Evolutionary conservation across 2,797 vertebrate genomes (phyloP).

Genomic region (Hybognathus amarus): DNA sequence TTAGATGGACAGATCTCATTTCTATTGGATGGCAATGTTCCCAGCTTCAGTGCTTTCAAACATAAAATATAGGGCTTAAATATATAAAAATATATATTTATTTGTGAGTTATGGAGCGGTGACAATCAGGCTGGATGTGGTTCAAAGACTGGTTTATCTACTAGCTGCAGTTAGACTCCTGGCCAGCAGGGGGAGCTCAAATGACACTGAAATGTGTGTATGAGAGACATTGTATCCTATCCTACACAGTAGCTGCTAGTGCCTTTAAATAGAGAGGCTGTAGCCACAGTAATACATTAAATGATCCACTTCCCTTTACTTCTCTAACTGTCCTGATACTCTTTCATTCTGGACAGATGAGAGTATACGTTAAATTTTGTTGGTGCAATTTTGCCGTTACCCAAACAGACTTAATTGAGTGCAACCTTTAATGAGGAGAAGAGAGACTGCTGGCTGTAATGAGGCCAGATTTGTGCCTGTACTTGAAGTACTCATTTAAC

Average conservation of each 20-base stretch:
- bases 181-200: conserved; percentile 76
- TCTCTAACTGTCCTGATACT: background rate
- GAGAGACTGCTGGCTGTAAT: conserved; percentile 3
- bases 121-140: conserved; percentile 1
- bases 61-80: conserved; percentile 52
- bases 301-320: background rate
- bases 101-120: conserved; percentile 30
- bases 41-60: conserved; percentile 55
- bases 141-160: background rate
- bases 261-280: background rate
- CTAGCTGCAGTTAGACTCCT: conserved; percentile 48
- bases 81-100: conserved; percentile 62
- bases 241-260: background rate
- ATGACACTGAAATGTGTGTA: conserved; percentile 54
- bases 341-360: background rate
- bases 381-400: background rate
- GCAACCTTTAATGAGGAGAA: conserved; percentile 12
- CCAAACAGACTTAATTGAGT: conserved; percentile 9
- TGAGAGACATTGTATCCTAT: background rate
- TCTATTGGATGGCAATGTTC: conserved; percentile 44
- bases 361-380: background rate
- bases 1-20: conserved; percentile 48
- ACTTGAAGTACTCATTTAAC: background rate
- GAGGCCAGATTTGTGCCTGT: background rate
- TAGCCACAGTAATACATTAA: background rate